A percentile compares a stretch with the other conserved stretches of the same genome.
Conservation (phyloP, 2,797 vertebrate genomes). For the Danio tinwini region DNA sequence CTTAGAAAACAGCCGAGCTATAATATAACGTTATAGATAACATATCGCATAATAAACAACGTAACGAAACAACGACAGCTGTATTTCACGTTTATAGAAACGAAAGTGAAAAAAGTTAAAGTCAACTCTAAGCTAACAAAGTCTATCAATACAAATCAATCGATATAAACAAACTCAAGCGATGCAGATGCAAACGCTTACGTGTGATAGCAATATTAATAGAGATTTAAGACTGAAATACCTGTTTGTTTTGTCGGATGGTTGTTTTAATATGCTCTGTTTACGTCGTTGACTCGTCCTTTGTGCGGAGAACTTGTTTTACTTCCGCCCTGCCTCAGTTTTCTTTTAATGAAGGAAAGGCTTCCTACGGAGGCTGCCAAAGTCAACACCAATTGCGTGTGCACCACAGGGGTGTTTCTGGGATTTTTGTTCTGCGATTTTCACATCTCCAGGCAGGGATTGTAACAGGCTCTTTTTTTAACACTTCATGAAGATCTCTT, state of each 20-base stretch:
- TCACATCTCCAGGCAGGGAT: not conserved
- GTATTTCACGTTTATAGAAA: not conserved
- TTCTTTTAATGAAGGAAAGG: not conserved
- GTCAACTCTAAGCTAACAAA: not conserved
- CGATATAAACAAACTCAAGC: not conserved
- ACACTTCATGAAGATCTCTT: not conserved
- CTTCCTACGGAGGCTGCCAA: not conserved
- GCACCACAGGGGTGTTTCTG: not conserved
- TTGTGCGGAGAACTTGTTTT: not conserved
- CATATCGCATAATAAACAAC: not conserved
- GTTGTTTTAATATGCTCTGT: not conserved
- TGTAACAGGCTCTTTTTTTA: too few relatives aligned
- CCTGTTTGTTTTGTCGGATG: not conserved
- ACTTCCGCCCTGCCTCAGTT: conserved; percentile 19
- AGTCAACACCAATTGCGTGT: too few relatives aligned
- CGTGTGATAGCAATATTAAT: not conserved
- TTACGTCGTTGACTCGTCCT: conserved; percentile 12
- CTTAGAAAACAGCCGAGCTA: not conserved
- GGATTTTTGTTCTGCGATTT: not conserved
- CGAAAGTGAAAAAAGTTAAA: conserved; percentile 19
- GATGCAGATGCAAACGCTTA: too few relatives aligned
- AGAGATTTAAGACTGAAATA: not conserved
- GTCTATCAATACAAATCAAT: not conserved
- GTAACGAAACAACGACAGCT: not conserved
- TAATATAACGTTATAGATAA: not conserved